Conservation (phyloP, 1,140 invertebrate species). For the Planococcus citri region DNA sequence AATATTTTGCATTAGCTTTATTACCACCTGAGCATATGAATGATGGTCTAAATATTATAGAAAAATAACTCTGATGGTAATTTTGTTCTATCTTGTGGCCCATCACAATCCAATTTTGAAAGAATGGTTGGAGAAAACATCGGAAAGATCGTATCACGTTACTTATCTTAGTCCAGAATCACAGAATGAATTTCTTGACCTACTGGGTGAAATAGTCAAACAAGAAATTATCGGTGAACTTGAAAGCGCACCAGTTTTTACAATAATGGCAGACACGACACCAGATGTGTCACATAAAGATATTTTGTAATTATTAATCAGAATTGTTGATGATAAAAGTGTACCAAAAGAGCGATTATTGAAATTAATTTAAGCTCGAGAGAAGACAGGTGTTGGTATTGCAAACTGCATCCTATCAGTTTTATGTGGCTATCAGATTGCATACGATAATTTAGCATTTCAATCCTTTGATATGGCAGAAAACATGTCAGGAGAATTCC, state of each 20-base stretch:
- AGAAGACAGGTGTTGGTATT: slow-evolving; percentile 20
- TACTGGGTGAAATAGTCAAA: not conserved
- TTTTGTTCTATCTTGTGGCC: too few relatives aligned
- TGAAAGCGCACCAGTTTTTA: not conserved
- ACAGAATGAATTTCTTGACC: slow-evolving; percentile 15
- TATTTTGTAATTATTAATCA: not conserved
- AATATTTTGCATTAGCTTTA: too few relatives aligned
- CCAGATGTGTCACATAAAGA: slow-evolving; percentile 3
- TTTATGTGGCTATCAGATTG: not conserved
- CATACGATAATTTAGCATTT: not conserved
- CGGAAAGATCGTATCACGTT: not conserved
- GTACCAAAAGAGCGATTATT: not conserved
- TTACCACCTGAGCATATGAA: too few relatives aligned
- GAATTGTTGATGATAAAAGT: not conserved
- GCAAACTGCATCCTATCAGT: not conserved
- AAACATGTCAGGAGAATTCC: slow-evolving; percentile 5
- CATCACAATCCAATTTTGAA: slow-evolving; percentile 9
- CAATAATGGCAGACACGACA: slow-evolving; percentile 2
- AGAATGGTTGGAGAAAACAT: not conserved
- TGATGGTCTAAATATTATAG: too few relatives aligned
- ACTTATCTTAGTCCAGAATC: slow-evolving; percentile 20
- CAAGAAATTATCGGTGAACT: not conserved
- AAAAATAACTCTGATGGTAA: too few relatives aligned
- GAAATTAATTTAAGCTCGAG: not conserved
- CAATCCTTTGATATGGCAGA: slow-evolving; percentile 21